Evolutionary conservation across 2,113 vertebrate species (phyloP).

Genomic region (Balaeniceps rex): DNA sequence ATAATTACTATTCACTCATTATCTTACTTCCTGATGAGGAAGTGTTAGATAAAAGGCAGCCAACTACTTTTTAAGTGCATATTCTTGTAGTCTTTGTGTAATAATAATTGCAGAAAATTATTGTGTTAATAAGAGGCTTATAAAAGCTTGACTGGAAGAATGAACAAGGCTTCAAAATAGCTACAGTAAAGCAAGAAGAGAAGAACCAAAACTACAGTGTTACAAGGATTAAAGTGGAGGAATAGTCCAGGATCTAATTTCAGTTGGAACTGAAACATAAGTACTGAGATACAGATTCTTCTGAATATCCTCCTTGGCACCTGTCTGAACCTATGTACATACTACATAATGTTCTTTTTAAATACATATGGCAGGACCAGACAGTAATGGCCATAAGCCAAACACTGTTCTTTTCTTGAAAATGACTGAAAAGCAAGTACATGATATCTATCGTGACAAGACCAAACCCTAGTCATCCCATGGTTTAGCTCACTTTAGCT

Average conservation of each 20-base stretch:
- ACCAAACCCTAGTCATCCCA: neutral
- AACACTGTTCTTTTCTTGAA: neutral
- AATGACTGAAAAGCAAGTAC: neutral
- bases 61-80: neutral
- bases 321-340: neutral
- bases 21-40: neutral
- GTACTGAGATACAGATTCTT: neutral
- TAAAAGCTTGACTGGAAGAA: neutral
- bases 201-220: neutral
- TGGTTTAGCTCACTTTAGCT: neutral
- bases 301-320: neutral
- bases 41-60: neutral
- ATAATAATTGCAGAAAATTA: neutral
- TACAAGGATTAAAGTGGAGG: neutral
- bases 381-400: neutral
- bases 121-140: neutral
- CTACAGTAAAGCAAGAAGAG: neutral
- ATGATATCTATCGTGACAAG: neutral
- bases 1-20: neutral
- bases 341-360: neutral
- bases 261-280: neutral
- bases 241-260: neutral
- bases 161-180: neutral
- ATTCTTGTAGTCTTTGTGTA: neutral
- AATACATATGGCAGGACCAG: neutral